Conservation (phyloP, 1,140 invertebrate genomes). For the Seison nebaliae region DNA sequence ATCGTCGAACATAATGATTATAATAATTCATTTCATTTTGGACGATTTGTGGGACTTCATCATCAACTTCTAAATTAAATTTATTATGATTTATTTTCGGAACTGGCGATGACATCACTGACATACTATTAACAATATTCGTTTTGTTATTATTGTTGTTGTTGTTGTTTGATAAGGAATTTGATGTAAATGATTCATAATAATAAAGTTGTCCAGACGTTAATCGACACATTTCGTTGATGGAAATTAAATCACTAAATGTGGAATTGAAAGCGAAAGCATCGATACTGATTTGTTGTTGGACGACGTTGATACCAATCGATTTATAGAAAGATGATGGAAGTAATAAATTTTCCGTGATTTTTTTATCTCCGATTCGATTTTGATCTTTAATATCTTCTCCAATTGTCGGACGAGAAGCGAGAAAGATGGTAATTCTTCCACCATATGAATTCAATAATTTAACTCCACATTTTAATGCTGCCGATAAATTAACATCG, state of each 20-base stretch:
- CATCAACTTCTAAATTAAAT: not conserved
- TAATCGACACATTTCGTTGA: slow-evolving; percentile 39
- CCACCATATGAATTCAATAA: slow-evolving; percentile 71
- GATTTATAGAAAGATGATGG: slow-evolving; percentile 94
- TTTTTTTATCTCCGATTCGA: slow-evolving; percentile 29
- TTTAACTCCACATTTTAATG: slow-evolving; percentile 60
- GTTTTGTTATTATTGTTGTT: no score
- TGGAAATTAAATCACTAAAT: slow-evolving; percentile 75
- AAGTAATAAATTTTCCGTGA: slow-evolving; percentile 45
- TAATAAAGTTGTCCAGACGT: slow-evolving; percentile 4
- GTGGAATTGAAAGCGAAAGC: slow-evolving; percentile 70
- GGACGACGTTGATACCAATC: slow-evolving; percentile 72
- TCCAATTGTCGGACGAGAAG: slow-evolving; percentile 60
- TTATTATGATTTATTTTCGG: not conserved
- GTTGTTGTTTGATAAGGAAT: no score
- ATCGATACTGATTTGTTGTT: slow-evolving; percentile 79
- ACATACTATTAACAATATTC: no score
- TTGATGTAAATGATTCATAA: no score
- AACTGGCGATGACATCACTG: not conserved
- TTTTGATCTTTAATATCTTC: slow-evolving; percentile 51
- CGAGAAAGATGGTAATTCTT: slow-evolving; percentile 69
- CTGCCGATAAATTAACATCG: no score
- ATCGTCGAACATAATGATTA: slow-evolving; percentile 27
- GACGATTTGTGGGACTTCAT: slow-evolving; percentile 14
- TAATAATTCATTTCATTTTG: slow-evolving; percentile 10